Base-by-base conservation (phyloP, 2,113 vertebrate species). In the Chlorodrepanis virens region DNA sequence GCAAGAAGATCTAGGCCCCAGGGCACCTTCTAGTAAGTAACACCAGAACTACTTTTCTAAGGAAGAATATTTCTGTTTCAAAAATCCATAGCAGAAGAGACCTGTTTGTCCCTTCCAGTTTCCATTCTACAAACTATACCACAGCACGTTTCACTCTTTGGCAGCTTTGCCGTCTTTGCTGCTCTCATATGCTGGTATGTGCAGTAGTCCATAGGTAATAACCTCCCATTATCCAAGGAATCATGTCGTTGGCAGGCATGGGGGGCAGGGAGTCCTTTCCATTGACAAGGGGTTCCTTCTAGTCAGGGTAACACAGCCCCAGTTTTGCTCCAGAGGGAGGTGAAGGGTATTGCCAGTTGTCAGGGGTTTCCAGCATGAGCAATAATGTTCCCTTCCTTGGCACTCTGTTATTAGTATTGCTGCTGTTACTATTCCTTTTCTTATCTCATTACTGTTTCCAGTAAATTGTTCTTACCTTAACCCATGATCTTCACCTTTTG, bases 261-360 rank as follows among this genome's bases (percentile, higher is more conserved):
- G 17, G 7, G 11, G 9, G 7, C 28, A 69, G 12, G 19, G 23
- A 45, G 23, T 7, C 18, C 45, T 37, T 54, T n/a, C 39, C 47
- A 53, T 5, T 8, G 10, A n/a, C 28, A 39, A 61, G 14, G 20
- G 3, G 3, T 10, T 63, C 40, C 49, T 49, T 40, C n/a, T 16
- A 40, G 21, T 35, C 11, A 18, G 17, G 42, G 59, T 28, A 65
- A 14, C 17, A 33, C 0, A 0, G 25, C 6, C 59, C 11, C 8
- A 2, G 31, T 23, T 65, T 37, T 0, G 0, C 15, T 19, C 12
- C 22, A 23, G 37, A 33, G 31, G 27, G 21, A 57, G 27, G 12
- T 27, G 42, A 29, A 49, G 18, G 29, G 12, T 33, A 22, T 23
- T 72, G 25, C 15, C 37, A 24, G 0, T 44, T 33, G 18, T 19